Evolutionary conservation across 2,888 invertebrate genomes (phyloP).

Genomic region (Lycocerus yunnanus): DNA sequence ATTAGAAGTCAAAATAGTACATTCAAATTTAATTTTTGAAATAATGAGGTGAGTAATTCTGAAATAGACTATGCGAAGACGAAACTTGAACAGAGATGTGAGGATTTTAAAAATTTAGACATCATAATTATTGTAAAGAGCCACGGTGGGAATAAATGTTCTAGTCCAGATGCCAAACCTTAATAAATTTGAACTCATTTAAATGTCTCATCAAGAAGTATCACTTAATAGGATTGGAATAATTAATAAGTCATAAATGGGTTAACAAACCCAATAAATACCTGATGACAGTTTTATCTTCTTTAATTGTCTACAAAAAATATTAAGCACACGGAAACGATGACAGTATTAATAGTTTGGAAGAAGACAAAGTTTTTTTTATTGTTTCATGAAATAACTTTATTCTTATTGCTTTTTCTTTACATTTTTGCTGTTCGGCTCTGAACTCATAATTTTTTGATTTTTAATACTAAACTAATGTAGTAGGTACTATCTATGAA

Average conservation of each 20-base stretch:
- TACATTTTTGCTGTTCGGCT: too few relatives aligned
- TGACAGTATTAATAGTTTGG: not conserved
- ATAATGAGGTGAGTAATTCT: too few relatives aligned
- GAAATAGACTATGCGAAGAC: too few relatives aligned
- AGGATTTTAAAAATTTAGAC: too few relatives aligned
- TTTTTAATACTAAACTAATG: not conserved
- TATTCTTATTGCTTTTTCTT: not conserved
- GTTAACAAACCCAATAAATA: not conserved
- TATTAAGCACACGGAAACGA: not conserved
- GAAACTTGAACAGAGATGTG: too few relatives aligned
- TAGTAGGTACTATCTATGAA: too few relatives aligned
- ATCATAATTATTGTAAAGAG: too few relatives aligned
- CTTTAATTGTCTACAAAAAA: not conserved
- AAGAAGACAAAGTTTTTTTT: not conserved
- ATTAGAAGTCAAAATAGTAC: too few relatives aligned
- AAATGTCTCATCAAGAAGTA: not conserved
- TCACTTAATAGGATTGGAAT: not conserved
- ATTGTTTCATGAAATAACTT: too few relatives aligned
- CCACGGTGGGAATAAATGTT: not conserved
- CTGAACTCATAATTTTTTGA: too few relatives aligned
- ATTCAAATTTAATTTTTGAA: too few relatives aligned
- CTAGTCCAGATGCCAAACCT: not conserved
- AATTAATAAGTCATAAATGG: not conserved
- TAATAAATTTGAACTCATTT: not conserved
- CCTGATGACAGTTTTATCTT: not conserved